Evolutionary conservation across 30 jellyfish, hydroid and myxozoan species (phyloP).

Genomic region (Rhopilema esculentum): DNA sequence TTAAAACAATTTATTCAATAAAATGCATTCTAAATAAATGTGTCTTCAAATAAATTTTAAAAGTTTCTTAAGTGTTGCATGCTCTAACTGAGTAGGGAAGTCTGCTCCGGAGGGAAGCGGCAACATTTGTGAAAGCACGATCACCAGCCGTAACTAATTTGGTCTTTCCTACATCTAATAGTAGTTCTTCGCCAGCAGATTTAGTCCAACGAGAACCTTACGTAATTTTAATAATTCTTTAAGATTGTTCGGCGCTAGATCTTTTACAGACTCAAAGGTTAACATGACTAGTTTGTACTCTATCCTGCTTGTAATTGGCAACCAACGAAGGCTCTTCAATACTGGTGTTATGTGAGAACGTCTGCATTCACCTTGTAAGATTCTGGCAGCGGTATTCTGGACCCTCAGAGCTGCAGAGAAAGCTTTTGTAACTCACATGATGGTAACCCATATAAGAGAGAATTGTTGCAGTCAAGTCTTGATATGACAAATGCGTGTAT

Average conservation of each 20-base stretch:
- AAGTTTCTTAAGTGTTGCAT: no score
- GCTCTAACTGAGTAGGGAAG: no score
- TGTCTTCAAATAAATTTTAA: no score
- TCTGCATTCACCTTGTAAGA: neutral
- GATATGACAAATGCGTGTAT: neutral
- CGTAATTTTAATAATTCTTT: neutral
- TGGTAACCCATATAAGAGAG: no score
- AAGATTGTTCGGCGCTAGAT: constrained; percentile 40
- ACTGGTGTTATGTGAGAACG: constrained; percentile 17
- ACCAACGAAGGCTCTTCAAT: neutral
- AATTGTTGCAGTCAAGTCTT: no score
- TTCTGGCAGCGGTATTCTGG: neutral
- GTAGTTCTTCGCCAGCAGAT: constrained; percentile 24
- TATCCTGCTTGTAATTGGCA: constrained; percentile 29
- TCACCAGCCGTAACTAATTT: constrained; percentile 35
- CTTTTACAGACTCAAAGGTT: constrained; percentile 36
- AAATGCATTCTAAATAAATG: no score
- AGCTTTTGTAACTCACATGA: no score
- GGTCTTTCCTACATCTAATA: constrained; percentile 38
- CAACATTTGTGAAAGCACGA: no score
- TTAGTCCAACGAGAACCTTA: constrained; percentile 9
- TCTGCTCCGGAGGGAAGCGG: no score
- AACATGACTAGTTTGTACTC: constrained; percentile 14
- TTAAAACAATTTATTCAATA: no score
- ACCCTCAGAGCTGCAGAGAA: no score